A percentile compares a stretch with the other conserved stretches of the same genome.
These are phyloP conservation scores for Chaetoderma sp. DNA, from an alignment of 2,888 invertebrate genomes.

Conservation along the genomic window DNA sequence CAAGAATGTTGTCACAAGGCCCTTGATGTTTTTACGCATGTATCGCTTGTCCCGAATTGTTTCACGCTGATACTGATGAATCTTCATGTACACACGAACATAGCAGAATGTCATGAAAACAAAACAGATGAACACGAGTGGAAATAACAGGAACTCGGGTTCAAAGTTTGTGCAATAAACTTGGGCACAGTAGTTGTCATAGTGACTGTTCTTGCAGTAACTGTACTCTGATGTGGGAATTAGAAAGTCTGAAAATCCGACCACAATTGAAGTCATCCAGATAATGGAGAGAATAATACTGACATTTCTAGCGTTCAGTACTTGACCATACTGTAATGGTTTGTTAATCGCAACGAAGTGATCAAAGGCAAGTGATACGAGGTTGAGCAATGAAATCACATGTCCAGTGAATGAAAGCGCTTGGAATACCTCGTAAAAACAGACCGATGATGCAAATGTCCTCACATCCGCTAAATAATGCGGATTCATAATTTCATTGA, in stretches of 20 bases:
- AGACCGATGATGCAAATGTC: constrained; percentile 40
- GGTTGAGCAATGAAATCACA: constrained; percentile 51
- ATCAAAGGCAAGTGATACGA: constrained; percentile 52
- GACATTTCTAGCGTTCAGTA: constrained; percentile 41
- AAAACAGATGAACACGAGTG: constrained; percentile 47
- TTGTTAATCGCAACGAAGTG: constrained; percentile 54
- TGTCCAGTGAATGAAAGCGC: constrained; percentile 51
- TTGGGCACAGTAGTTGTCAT: constrained; percentile 55
- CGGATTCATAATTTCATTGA: constrained; percentile 42
- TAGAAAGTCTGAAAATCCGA: constrained; percentile 45
- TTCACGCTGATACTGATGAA: constrained; percentile 17
- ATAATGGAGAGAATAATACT: constrained; percentile 40
- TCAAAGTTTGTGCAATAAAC: constrained; percentile 49
- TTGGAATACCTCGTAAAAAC: constrained; percentile 46
- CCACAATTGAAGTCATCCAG: constrained; percentile 44
- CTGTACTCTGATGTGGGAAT: constrained; percentile 13
- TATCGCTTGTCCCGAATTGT: constrained; percentile 18
- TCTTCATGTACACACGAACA: constrained; percentile 39
- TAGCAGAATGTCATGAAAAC: constrained; percentile 51
- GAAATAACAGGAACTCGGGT: constrained; percentile 52
- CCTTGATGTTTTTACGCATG: constrained; percentile 47
- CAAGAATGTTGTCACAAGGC: constrained; percentile 52
- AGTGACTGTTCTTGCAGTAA: constrained; percentile 21
- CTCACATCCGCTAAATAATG: constrained; percentile 21
- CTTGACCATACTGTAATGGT: constrained; percentile 45